Base-by-base conservation (phyloP, 2,113 vertebrate species). In the Amblyopsis rosae region DNA sequence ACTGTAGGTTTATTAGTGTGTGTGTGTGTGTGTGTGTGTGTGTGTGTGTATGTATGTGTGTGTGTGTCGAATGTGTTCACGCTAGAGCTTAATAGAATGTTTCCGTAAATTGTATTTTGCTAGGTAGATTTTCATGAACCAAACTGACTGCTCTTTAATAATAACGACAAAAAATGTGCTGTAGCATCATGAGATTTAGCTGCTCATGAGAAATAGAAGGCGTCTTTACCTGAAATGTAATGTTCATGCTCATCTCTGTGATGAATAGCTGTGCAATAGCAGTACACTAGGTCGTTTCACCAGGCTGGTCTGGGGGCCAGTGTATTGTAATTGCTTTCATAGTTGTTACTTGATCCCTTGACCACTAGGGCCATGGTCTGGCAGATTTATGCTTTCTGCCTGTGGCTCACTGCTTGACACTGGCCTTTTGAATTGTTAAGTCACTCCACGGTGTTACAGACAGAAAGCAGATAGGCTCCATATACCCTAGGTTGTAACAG, bases 361-460 rank as follows among this genome's bases (percentile, higher is more conserved):
- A 12, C 58, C 10, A 62, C 59, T 62, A 26, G 26, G 26, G 26
- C 26, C 26, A 59, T 55, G 64, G 72, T 72, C 58, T 69, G 73
- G 63, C 67, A 51, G 61, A 78, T 70, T 86, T 75, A 85, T 70
- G 56, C 69, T 70, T 76, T 82, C 77, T 84, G 85, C 84, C 85
- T 88, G 83, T 84, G 77, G 73, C 68, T 75, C 54, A 65, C 5
- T 7, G 57, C 81, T 76, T 63, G 69, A 67, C 47, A 32, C 67
- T 66, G 60, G 69, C 67, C 79, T 86, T 70, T 32, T 65, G n/a
- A 63, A 64, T 13, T 11, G 13, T 62, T 84, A 72, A 75, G 73
- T 85, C 81, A 82, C 16, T 41, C 75, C 64, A 68, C 50, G 59
- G 55, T 71, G 65, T 62, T 51, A 19, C 8, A 17, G 9, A 32